Conservation (phyloP, 2,113 vertebrate genomes). For the Dasyprocta punctata region DNA sequence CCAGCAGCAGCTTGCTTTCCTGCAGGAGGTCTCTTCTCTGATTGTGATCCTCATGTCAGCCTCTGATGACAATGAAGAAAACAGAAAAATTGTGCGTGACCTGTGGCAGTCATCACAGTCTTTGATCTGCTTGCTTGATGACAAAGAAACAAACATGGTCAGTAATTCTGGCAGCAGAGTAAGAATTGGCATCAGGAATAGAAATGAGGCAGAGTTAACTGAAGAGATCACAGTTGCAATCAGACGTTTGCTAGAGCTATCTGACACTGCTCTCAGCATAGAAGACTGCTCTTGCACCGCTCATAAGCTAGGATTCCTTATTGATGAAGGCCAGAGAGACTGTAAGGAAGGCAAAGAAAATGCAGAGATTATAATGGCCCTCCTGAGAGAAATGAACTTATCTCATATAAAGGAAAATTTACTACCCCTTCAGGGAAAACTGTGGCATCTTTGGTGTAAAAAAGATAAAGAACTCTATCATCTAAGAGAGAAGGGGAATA, state of each 20-base stretch:
- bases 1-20: slow-evolving; percentile 76
- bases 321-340: slow-evolving; percentile 79
- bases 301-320: slow-evolving; percentile 63
- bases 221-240: slow-evolving; percentile 76
- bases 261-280: slow-evolving; percentile 57
- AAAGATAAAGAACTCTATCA: slow-evolving; percentile 82
- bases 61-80: slow-evolving; percentile 50
- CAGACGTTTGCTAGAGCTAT: slow-evolving; percentile 38
- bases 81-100: not conserved
- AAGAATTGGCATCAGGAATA: slow-evolving; percentile 78
- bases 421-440: slow-evolving; percentile 80
- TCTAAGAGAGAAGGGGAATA: slow-evolving; percentile 78
- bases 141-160: not conserved
- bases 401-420: slow-evolving; percentile 73
- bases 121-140: slow-evolving; percentile 79
- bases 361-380: not conserved
- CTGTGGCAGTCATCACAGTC: slow-evolving; percentile 72
- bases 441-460: slow-evolving; percentile 82
- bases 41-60: slow-evolving; percentile 82
- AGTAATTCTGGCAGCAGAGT: not conserved
- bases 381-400: slow-evolving; percentile 46
- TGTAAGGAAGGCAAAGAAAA: slow-evolving; percentile 77
- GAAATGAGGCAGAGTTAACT: slow-evolving; percentile 82
- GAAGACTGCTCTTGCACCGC: slow-evolving; percentile 63
- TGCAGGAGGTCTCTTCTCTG: slow-evolving; percentile 82